These are phyloP conservation scores for Tricholaema leucomelas DNA, from an alignment of 2,113 vertebrate genomes.

Conservation along the genomic window DNA sequence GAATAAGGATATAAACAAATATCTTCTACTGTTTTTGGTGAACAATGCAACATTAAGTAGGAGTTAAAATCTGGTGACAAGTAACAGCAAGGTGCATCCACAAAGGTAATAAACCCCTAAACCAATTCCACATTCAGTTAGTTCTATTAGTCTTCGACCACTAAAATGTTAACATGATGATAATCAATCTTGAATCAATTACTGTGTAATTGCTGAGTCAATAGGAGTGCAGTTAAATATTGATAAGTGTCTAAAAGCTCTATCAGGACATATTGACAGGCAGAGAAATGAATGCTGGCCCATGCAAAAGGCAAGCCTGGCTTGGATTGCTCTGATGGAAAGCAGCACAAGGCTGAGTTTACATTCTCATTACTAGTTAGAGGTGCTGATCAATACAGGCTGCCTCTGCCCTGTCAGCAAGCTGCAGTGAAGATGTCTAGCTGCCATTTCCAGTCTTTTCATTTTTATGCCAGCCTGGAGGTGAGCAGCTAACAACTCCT, in stretches of 20 bases:
- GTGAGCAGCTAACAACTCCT: neutral
- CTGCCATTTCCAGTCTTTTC: conserved; percentile 7
- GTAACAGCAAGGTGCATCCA: neutral
- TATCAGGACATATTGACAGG: conserved; percentile 78
- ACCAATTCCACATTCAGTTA: conserved; percentile 44
- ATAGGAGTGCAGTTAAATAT: conserved; percentile 84
- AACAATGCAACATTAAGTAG: neutral
- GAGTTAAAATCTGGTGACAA: neutral
- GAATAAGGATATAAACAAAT: neutral
- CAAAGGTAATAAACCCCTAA: neutral
- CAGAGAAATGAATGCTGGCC: conserved; percentile 74
- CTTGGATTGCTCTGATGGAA: conserved; percentile 58
- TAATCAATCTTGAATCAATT: conserved; percentile 90
- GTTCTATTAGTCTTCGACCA: conserved; percentile 29
- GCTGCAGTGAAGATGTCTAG: neutral
- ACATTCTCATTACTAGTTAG: conserved; percentile 61
- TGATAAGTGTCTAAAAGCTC: conserved; percentile 86
- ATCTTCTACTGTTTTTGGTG: neutral
- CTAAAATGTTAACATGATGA: conserved; percentile 73
- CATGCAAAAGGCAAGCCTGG: conserved; percentile 10
- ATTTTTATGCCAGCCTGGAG: neutral
- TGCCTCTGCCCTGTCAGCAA: conserved; percentile 50
- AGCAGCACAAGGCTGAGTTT: conserved; percentile 59
- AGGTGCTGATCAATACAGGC: conserved; percentile 47
- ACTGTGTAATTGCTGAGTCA: conserved; percentile 85